Percentiles rank a stretch among this genome's conserved stretches.
Conservation (phyloP, 2,888 invertebrate species). For the Xanthia togata region DNA sequence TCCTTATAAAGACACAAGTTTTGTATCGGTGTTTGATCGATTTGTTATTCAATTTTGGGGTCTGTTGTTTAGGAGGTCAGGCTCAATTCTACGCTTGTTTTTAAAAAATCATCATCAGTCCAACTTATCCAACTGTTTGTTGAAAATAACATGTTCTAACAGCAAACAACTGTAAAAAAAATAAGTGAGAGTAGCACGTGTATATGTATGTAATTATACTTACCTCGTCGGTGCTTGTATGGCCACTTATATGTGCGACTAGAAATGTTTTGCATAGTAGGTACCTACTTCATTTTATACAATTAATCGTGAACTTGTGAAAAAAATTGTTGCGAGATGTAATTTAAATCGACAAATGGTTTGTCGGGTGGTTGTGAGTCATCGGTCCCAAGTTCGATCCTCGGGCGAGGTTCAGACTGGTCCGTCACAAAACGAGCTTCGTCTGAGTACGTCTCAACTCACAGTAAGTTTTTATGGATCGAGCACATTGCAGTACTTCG, state of each 20-base stretch:
- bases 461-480: background rate
- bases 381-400: slow-evolving; percentile 28
- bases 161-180: background rate
- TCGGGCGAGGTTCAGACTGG: background rate
- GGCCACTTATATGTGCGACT: slow-evolving; percentile 27
- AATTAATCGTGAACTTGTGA: slow-evolving; percentile 32
- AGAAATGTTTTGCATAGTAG: slow-evolving; percentile 22
- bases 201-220: slow-evolving; percentile 29
- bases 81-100: background rate
- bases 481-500: slow-evolving; percentile 5
- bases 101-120: background rate
- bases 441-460: slow-evolving; percentile 11
- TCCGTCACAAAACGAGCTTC: slow-evolving; percentile 13
- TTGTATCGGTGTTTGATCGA: slow-evolving; percentile 23
- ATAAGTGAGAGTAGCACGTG: slow-evolving; percentile 16
- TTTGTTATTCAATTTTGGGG: slow-evolving; percentile 5
- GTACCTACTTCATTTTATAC: slow-evolving; percentile 45
- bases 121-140: background rate
- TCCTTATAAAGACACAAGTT: slow-evolving; percentile 61
- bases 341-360: slow-evolving; percentile 18
- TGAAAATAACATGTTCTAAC: background rate
- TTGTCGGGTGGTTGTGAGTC: slow-evolving; percentile 10
- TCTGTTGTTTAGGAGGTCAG: background rate
- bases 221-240: slow-evolving; percentile 30
- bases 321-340: slow-evolving; percentile 31